Evolutionary conservation across 2,888 invertebrate genomes (phyloP).

Genomic region (Matsumyia berberina): DNA sequence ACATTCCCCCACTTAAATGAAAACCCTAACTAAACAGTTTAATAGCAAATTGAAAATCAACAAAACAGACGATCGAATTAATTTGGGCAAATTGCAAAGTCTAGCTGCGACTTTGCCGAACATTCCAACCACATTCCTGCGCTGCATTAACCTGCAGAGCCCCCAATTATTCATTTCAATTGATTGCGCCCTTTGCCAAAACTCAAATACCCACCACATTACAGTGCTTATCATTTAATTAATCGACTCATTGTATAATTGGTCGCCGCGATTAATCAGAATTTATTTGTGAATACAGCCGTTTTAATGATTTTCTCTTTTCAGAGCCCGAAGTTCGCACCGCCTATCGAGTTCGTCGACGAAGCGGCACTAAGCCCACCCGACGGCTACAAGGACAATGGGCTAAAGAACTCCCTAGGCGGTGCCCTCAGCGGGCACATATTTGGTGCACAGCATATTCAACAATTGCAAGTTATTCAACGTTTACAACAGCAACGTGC

Average conservation of each 20-base stretch:
- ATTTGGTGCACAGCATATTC: constrained; percentile 88
- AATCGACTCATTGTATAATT: constrained; percentile 10
- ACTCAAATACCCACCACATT: neutral
- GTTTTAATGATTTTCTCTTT: constrained; percentile 39
- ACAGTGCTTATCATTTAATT: constrained; percentile 32
- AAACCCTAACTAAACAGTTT: too few relatives aligned
- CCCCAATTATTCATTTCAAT: too few relatives aligned
- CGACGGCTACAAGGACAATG: constrained; percentile 95
- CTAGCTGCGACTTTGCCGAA: too few relatives aligned
- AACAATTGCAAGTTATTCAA: constrained; percentile 87
- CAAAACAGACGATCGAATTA: too few relatives aligned
- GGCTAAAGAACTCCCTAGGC: constrained; percentile 87
- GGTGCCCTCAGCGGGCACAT: constrained; percentile 87
- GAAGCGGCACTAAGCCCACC: constrained; percentile 95
- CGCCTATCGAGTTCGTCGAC: constrained; percentile 90
- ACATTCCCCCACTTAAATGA: too few relatives aligned
- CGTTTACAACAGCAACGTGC: constrained; percentile 87
- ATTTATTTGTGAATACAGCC: neutral
- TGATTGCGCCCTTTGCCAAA: neutral
- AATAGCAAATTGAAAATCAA: too few relatives aligned
- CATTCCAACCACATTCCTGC: too few relatives aligned
- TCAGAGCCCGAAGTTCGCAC: constrained; percentile 87
- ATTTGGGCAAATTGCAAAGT: too few relatives aligned
- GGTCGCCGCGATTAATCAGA: neutral
- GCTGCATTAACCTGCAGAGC: too few relatives aligned